Evolutionary conservation across 64 coral and sea anemone species (phyloP), one percentile per base, ranked within the genome.

Genomic region (Astreopora myriophthalma): DNA sequence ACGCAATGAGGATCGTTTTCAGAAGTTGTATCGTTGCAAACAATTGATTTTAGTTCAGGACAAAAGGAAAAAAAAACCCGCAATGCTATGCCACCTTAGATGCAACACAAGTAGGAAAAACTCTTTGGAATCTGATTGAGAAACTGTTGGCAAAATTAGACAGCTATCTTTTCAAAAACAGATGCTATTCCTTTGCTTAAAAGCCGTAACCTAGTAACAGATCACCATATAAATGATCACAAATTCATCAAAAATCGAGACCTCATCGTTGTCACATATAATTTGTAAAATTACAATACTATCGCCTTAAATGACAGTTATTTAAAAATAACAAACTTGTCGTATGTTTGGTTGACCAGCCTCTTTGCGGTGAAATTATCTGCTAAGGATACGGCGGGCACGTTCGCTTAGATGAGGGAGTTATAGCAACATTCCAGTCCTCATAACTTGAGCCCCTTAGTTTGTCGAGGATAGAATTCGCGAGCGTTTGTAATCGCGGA

Each of bases 301-400:
- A 81, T n/a, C 29, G 35, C 58, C 27, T 9, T 23, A 37, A 83
- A 83, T 64, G 34, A 83, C 24, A 51, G 23, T 52, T 46, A 49
- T 19, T 37, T 37, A 37, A 82, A 64, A 64, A 83, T 34, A 37
- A 83, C 79, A 83, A 83, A 83, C 79, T 83, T 65, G 57, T 63
- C 33, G 31, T 73, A 73, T 83, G 49, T 37, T 38, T 83, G 79
- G 19, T 64, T 16, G 30, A 64, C 10, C 57, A 11, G 19, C 52
- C 20, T 57, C 20, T 2, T 22, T 20, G 55, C 34, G 57, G 55
- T 39, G 57, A 24, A 23, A 8, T 38, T 37, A 19, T 60, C 14
- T 12, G 22, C 20, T 60, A 4, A 22, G 8, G 32, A 22, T 11
- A 63, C 19, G 58, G 3, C 33, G 26, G 58, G 28, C 3, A 8